Evolutionary conservation across 1,140 invertebrate species (phyloP), one percentile per base, ranked within the genome.

Genomic region (Monochamus saltuarius): DNA sequence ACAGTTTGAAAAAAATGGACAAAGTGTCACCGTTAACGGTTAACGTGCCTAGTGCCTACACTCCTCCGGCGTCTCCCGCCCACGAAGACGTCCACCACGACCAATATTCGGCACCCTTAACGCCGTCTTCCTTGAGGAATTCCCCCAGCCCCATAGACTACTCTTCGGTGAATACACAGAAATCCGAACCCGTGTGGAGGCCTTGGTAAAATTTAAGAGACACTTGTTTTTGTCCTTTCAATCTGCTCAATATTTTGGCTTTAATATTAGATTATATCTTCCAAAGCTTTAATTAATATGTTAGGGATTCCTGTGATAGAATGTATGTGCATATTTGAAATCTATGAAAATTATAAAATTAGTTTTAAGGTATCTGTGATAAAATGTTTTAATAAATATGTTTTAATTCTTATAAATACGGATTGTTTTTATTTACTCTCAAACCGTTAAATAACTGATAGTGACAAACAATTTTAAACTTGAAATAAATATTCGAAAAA

Each of bases 1-100:
- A 90, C 77, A 83, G 86, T 42, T 80, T 92, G 62, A 92, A 90
- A 77, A 86, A 89, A 64, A 85, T 91, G 80, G 87, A 90, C 76
- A 80, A 84, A 70, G 75, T 81, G 46, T 69, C 78, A 50, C 84
- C 84, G 4, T 79, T 74, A 60, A 72, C 73, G 7, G 60, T 74
- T 47, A 77, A 78, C 59, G 76, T 78, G 1, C 75, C 79, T 0
- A 77, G 76, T 6, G 77, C 77, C 10, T 79, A 79, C 55, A 82
- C 81, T 67, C 78, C 80, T 45, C 77, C 81, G 35, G 81, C 75
- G 65, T 77, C 78, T 4, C 80, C 84, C 10, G 80, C 81, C 0
- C 84, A 83, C 34, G 45, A 66, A 43, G 46, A 80, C 76, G 9
- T 74, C 73, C 58, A 73, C 71, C 52, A 80, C 75, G 46, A 83